A percentile compares a stretch with the other conserved stretches of the same genome.
Conservation (phyloP, 1,140 invertebrate genomes). For the Aphelenchoides besseyi region DNA sequence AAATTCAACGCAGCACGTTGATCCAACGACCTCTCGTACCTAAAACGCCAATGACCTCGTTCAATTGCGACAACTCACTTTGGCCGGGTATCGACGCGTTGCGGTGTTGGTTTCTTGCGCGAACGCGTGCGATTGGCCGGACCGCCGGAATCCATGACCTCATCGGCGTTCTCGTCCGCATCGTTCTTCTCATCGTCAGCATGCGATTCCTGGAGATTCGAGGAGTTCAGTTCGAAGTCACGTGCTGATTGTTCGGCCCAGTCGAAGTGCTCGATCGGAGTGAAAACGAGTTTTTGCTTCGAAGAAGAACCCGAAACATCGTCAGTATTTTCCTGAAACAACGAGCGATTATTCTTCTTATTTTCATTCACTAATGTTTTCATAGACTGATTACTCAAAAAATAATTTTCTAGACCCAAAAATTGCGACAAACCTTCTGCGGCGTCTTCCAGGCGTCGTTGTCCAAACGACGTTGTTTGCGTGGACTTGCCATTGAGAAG, state of each 20-base stretch:
- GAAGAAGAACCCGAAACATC: background rate
- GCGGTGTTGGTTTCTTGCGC: slow-evolving; percentile 26
- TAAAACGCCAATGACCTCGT: slow-evolving; percentile 22
- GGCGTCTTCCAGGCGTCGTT: background rate
- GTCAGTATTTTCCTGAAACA: background rate
- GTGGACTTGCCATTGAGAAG: slow-evolving; percentile 1
- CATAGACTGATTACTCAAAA: too few relatives aligned
- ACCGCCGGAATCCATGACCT: background rate
- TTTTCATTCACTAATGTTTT: too few relatives aligned
- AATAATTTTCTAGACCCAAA: too few relatives aligned
- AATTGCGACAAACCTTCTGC: slow-evolving; percentile 5
- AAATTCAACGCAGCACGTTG: slow-evolving; percentile 10
- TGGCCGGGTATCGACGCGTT: slow-evolving; percentile 25
- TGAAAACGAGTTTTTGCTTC: background rate
- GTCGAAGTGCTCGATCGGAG: background rate
- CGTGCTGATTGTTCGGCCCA: slow-evolving; percentile 6
- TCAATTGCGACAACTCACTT: slow-evolving; percentile 13
- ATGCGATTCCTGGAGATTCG: background rate
- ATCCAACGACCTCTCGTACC: slow-evolving; percentile 24
- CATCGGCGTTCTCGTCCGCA: background rate
- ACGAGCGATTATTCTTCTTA: too few relatives aligned
- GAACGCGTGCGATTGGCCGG: slow-evolving; percentile 17
- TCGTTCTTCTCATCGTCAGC: background rate
- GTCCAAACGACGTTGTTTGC: slow-evolving; percentile 2
- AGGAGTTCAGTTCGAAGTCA: background rate